Conservation (phyloP, 2,888 invertebrate genomes). For the Aelia acuminata region DNA sequence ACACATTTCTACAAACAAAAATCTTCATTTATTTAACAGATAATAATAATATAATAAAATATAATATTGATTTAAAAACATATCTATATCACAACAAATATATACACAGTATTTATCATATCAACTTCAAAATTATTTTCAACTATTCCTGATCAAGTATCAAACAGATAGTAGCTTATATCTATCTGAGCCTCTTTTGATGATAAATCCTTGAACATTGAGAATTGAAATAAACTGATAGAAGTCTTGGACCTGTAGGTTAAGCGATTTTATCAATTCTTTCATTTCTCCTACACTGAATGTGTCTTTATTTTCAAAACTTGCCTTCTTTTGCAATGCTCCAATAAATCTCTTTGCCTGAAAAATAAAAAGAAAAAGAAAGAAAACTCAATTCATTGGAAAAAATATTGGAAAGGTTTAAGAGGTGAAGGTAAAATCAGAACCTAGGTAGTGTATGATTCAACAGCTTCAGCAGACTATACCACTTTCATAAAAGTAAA, state of each 20-base stretch:
- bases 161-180: conserved; percentile 76
- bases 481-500: no score
- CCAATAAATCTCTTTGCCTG: conserved; percentile 82
- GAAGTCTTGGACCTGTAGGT: conserved; percentile 77
- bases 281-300: conserved; percentile 85
- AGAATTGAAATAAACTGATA: conserved; percentile 81
- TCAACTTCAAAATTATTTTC: not conserved
- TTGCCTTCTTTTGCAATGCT: conserved; percentile 77
- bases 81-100: not conserved
- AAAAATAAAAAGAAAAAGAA: conserved; percentile 68
- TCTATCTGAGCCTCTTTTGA: conserved; percentile 83
- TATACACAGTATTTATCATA: not conserved
- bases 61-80: not conserved
- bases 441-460: no score
- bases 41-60: no score
- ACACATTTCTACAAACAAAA: no score
- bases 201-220: conserved; percentile 87
- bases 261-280: conserved; percentile 78
- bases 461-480: no score
- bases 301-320: conserved; percentile 77
- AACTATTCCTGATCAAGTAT: not conserved
- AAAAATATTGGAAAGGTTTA: no score
- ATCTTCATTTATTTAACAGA: no score
- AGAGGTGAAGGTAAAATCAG: no score
- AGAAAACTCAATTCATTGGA: no score